Percentiles rank a stretch among this genome's conserved stretches.
phyloP scores from a whole-genome alignment of 2,888 invertebrate species.

The Nezara viridula region DNA sequence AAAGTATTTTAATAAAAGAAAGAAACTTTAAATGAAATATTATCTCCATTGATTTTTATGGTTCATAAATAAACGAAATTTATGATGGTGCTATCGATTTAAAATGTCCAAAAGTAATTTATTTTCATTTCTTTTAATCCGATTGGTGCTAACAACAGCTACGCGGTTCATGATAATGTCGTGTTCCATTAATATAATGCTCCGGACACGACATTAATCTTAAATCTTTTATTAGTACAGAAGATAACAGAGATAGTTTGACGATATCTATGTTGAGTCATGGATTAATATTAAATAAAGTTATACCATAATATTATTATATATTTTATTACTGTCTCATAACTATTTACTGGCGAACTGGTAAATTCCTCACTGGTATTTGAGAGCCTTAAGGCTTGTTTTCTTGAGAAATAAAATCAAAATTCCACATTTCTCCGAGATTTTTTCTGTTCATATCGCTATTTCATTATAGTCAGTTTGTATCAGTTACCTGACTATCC shows the following conservation, averaged over 20 bases:
- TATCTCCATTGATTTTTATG: not conserved
- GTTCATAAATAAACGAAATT: not conserved
- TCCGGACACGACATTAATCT: not conserved
- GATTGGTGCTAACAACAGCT: not conserved
- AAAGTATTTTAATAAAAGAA: not conserved
- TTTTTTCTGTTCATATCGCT: no score
- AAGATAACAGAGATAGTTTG: not conserved
- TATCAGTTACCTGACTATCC: no score
- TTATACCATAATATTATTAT: not conserved
- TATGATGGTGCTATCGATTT: not conserved
- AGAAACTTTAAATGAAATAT: not conserved
- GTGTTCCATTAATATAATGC: not conserved
- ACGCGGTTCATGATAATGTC: not conserved
- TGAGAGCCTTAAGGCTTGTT: no score
- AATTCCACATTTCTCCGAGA: no score
- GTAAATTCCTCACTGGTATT: no score
- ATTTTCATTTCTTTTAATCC: not conserved
- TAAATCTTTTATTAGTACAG: not conserved
- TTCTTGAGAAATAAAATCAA: no score
- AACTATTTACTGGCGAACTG: no score
- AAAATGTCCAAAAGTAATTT: not conserved
- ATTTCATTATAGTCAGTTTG: no score
- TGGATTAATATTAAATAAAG: not conserved
- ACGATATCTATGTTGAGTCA: not conserved
- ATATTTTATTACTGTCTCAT: no score